Evolutionary conservation across 2,888 invertebrate species (phyloP).

Genomic region (Phlogophora meticulosa): DNA sequence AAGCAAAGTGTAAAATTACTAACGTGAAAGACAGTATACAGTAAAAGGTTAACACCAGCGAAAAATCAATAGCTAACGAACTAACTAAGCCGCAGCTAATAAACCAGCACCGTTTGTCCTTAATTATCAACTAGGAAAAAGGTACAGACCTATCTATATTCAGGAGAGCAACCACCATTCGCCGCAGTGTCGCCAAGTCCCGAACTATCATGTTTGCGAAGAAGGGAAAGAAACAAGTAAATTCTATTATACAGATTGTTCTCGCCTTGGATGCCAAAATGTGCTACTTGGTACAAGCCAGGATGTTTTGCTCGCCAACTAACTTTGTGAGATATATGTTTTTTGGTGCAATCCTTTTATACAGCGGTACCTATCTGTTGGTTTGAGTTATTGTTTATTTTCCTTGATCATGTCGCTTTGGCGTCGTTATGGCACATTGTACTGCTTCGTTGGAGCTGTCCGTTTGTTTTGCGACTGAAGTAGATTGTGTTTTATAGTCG

Average conservation of each 20-base stretch:
- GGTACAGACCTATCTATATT: conserved; percentile 65
- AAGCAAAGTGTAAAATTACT: conserved; percentile 32
- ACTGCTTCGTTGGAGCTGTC: conserved; percentile 24
- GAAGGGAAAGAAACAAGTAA: conserved; percentile 81
- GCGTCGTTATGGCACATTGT: conserved; percentile 61
- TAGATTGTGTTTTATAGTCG: conserved; percentile 23
- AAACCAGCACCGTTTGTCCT: conserved; percentile 57
- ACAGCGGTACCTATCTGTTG: conserved; percentile 77
- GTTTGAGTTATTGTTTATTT: conserved; percentile 82
- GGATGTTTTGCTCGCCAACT: conserved; percentile 85
- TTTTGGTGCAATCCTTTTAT: conserved; percentile 86
- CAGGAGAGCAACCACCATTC: conserved; percentile 65
- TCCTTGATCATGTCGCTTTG: conserved; percentile 69
- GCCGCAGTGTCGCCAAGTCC: conserved; percentile 72
- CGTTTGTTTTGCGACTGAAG: conserved; percentile 30
- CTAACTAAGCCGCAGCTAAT: conserved; percentile 49
- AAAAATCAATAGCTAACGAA: conserved; percentile 38
- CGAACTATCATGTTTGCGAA: conserved; percentile 68
- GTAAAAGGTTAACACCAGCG: conserved; percentile 35
- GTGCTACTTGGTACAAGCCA: conserved; percentile 76
- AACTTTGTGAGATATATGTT: conserved; percentile 88
- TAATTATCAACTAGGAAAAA: conserved; percentile 64
- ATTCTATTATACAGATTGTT: conserved; percentile 89
- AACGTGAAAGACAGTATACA: conserved; percentile 28
- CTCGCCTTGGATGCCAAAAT: conserved; percentile 88